Evolutionary conservation across 2,888 invertebrate genomes (phyloP).

Genomic region (Eupsilia transversa): DNA sequence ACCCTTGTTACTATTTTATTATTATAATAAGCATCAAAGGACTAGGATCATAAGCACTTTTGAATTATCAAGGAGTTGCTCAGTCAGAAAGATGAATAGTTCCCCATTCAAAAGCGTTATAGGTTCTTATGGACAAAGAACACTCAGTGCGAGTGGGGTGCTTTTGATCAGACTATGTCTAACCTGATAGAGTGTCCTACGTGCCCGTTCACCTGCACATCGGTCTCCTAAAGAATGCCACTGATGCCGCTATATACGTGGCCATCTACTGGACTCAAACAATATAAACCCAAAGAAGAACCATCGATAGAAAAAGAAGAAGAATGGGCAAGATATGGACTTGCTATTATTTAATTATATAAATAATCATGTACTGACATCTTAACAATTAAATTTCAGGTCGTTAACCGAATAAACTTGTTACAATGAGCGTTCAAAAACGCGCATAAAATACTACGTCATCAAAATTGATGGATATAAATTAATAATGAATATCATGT

Average conservation of each 20-base stretch:
- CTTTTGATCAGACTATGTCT: too few species aligned
- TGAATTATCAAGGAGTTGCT: background rate
- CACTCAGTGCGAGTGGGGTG: too few species aligned
- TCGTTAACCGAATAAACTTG: constrained; percentile 1
- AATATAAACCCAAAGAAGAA: too few species aligned
- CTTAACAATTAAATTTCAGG: background rate
- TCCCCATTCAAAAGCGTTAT: background rate
- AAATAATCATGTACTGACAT: background rate
- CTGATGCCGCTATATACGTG: too few species aligned
- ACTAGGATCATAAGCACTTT: background rate
- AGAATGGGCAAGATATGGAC: background rate
- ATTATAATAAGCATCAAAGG: too few species aligned
- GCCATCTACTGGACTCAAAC: too few species aligned
- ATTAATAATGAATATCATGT: constrained; percentile 43
- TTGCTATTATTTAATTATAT: background rate
- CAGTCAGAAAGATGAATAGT: background rate
- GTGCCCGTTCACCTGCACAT: too few species aligned
- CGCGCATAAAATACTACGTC: background rate
- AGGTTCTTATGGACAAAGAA: background rate
- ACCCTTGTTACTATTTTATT: too few species aligned
- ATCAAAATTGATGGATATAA: constrained; percentile 16
- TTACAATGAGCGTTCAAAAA: constrained; percentile 11
- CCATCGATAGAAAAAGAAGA: too few species aligned
- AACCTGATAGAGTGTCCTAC: too few species aligned
- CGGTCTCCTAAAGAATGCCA: too few species aligned